Evolutionary conservation across 2,888 invertebrate species (phyloP).

Genomic region (Stegophylla sp.): DNA sequence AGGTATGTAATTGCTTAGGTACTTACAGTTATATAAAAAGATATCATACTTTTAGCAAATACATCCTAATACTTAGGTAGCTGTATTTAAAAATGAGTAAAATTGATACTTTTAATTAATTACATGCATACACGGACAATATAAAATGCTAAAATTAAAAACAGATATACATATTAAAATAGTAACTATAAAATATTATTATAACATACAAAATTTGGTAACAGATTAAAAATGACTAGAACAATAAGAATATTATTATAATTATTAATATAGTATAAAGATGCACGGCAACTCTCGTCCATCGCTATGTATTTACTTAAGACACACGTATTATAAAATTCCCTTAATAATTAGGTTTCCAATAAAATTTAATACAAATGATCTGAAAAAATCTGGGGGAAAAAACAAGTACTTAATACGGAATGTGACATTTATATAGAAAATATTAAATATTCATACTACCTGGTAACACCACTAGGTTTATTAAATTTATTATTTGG

Average conservation of each 20-base stretch:
- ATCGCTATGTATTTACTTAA: neutral
- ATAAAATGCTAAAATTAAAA: slow-evolving; percentile 10
- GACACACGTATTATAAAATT: neutral
- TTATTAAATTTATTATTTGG: too few species aligned
- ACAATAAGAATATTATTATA: neutral
- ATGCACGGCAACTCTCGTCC: neutral
- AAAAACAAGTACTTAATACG: too few species aligned
- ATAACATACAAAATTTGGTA: slow-evolving; percentile 9
- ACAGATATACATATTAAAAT: slow-evolving; percentile 1
- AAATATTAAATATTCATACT: too few species aligned
- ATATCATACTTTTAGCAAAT: too few species aligned
- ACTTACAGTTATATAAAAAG: neutral
- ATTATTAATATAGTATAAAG: neutral
- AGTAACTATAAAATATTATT: neutral
- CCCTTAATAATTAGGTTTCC: neutral
- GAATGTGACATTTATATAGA: too few species aligned
- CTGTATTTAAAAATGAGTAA: too few species aligned
- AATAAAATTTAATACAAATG: too few species aligned
- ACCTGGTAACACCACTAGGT: too few species aligned
- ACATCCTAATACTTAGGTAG: too few species aligned
- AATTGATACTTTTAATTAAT: neutral
- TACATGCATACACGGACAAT: neutral
- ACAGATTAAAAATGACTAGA: slow-evolving; percentile 21
- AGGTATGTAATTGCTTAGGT: neutral
- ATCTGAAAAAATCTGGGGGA: too few species aligned